Percentiles rank a stretch among this genome's conserved stretches.
These are phyloP conservation scores for Nomada fabriciana DNA, from an alignment of 2,888 invertebrate genomes.

Conservation along the genomic window DNA sequence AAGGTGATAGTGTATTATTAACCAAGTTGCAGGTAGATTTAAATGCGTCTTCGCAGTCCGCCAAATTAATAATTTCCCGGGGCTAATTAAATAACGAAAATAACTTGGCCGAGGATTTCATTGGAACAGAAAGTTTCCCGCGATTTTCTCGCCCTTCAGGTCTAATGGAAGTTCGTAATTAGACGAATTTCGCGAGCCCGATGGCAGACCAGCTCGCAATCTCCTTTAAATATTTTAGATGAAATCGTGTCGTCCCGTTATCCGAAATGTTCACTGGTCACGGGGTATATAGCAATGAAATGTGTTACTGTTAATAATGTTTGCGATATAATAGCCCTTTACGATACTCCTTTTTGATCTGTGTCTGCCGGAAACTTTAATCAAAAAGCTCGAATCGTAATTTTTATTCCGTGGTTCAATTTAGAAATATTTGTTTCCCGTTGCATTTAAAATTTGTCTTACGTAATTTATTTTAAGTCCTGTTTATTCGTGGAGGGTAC, in stretches of 20 bases:
- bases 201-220: neutral
- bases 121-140: conserved; percentile 22
- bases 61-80: conserved; percentile 24
- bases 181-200: conserved; percentile 3
- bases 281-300: neutral
- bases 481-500: too few species aligned
- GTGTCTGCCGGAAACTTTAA: too few species aligned
- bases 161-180: conserved; percentile 20
- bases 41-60: conserved; percentile 11
- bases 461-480: too few species aligned
- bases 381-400: too few species aligned
- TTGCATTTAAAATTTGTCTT: too few species aligned
- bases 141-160: neutral
- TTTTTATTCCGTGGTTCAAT: too few species aligned
- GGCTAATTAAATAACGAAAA: conserved; percentile 40
- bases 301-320: too few species aligned
- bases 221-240: neutral
- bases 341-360: too few species aligned
- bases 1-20: conserved; percentile 18
- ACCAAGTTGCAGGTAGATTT: conserved; percentile 22
- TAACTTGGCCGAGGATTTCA: conserved; percentile 33
- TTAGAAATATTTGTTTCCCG: too few species aligned
- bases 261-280: neutral
- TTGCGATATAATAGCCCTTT: too few species aligned
- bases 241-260: neutral